A percentile compares a stretch with the other conserved stretches of the same genome.
phyloP scores from a whole-genome alignment of 2,797 vertebrate species.

The Sebastiscus albofasciatus region DNA sequence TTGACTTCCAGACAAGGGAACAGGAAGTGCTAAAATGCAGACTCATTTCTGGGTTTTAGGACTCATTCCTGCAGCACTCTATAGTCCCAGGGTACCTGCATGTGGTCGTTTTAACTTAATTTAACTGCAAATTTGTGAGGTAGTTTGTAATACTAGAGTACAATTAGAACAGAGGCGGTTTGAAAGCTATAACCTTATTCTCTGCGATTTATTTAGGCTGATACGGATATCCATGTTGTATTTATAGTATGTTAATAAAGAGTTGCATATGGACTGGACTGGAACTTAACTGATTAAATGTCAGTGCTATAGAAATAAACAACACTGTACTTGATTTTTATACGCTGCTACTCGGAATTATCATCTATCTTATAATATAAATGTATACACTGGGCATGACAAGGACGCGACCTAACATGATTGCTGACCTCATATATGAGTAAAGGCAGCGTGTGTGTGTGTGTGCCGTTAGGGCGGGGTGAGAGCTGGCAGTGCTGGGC shows the following conservation, averaged over 20 bases:
- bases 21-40: too few relatives aligned
- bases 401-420: background rate
- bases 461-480: slow-evolving; percentile 3
- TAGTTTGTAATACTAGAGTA: background rate
- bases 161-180: background rate
- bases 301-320: background rate
- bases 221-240: fast-evolving
- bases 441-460: background rate
- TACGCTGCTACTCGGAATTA: background rate
- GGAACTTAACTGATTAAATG: background rate
- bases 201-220: background rate
- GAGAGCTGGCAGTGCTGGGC: slow-evolving; percentile 53
- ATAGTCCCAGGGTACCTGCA: background rate
- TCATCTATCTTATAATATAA: background rate
- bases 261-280: background rate
- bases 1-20: too few relatives aligned
- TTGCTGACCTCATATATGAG: background rate
- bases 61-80: too few relatives aligned
- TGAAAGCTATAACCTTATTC: background rate
- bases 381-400: background rate
- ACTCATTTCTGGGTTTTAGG: too few relatives aligned
- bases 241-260: background rate
- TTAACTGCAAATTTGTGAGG: background rate
- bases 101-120: background rate
- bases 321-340: background rate